phyloP scores from a whole-genome alignment of 1,140 invertebrate species.

The Drosophila asahinai region DNA sequence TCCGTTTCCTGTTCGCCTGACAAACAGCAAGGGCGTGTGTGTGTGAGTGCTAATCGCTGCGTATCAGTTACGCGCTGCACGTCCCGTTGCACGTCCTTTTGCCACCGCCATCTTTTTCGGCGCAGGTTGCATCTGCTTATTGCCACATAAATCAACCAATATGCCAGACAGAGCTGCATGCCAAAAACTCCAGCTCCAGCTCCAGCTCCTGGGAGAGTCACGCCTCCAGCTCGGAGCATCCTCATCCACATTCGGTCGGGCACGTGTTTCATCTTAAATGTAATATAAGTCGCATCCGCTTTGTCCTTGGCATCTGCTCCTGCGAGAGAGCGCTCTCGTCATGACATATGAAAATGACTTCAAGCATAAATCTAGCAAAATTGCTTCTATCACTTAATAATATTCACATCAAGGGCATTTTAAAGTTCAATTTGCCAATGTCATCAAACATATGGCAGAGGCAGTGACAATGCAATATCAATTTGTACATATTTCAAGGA shows the following conservation, averaged over 20 bases:
- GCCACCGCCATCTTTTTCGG: conserved; percentile 41
- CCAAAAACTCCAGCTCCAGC: conserved; percentile 41
- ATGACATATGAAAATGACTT: conserved; percentile 56
- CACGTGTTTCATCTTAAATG: conserved; percentile 73
- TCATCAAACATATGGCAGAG: conserved; percentile 14
- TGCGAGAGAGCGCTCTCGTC: neutral
- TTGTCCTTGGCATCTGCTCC: conserved; percentile 50
- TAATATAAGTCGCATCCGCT: conserved; percentile 66
- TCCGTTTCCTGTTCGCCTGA: conserved; percentile 20
- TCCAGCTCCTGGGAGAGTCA: conserved; percentile 16
- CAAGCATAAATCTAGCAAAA: conserved; percentile 58
- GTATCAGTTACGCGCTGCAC: conserved; percentile 79
- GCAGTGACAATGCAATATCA: neutral
- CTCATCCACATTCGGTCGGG: conserved; percentile 32
- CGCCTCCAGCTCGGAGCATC: conserved; percentile 4
- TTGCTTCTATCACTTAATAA: conserved; percentile 39
- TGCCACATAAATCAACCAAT: conserved; percentile 81
- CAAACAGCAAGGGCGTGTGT: conserved; percentile 18
- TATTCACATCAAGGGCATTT: conserved; percentile 49
- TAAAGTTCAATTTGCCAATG: conserved; percentile 68
- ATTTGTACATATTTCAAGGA: conserved; percentile 5
- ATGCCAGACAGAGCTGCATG: conserved; percentile 61
- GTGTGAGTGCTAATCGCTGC: conserved; percentile 67
- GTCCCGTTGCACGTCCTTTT: conserved; percentile 45
- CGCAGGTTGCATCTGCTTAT: conserved; percentile 79